Base-by-base conservation (phyloP, 1,140 invertebrate species). In the Danaus plexippus region DNA sequence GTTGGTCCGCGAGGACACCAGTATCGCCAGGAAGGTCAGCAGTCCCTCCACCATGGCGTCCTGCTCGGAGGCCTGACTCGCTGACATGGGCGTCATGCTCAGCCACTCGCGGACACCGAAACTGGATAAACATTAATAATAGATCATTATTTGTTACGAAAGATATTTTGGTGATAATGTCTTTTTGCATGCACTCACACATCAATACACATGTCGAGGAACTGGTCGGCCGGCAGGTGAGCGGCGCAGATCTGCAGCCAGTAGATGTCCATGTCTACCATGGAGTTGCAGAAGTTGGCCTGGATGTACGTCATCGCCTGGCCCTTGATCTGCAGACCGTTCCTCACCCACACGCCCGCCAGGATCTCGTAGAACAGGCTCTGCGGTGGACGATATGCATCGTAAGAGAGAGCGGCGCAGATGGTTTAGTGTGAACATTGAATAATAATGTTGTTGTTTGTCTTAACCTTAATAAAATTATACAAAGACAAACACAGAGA, bases 261-360 rank as follows among this genome's bases (percentile, higher is more conserved):
- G 88, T 96, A 99, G 43, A 99, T 88, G 89, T 99, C 97, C 69
- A 97, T 95, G 88, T 99, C 97, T 0, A 97, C 95, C 95, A 98
- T 98, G 1, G 97, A 98, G 85, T 98, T 98, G 87, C 96, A 98
- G 87, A 99, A 99, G 88, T 99, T 98, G 59, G 96, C 97, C 81
- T 99, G 97, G 64, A 98, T 96, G 77, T 99, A 99, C 12, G 97
- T 98, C 96, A 99, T 98, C 6, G 97, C 97, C 88, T 99, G 97
- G 10, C 97, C 97, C 86, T 97, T 97, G 65, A 99, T 98, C 89
- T 99, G 97, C 1, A 98, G 88, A 1, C 97, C 98, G 88, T 99
- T 99, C 52, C 97, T 90, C 22, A 98, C 95, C 97, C 97, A 99
- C 69, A 98, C 90, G 10, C 95, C 95, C 67, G 93, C 94, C 48